phyloP scores from a whole-genome alignment of 2,888 invertebrate genomes.

The Heliothis peltigera region DNA sequence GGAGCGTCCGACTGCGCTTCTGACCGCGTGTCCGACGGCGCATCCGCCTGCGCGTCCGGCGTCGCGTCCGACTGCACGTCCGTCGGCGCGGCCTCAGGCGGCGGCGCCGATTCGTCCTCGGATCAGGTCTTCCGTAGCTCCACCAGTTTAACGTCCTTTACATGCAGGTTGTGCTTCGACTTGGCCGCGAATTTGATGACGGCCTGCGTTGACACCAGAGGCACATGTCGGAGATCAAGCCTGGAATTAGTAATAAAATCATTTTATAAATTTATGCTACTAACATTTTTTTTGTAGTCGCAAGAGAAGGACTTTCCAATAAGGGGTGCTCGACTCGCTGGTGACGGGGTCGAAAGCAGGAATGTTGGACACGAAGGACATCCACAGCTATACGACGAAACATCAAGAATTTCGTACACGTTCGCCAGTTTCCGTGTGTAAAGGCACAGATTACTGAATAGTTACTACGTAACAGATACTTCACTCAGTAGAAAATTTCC shows the following conservation, averaged over 20 bases:
- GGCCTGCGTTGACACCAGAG: conserved; percentile 94
- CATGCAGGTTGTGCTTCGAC: conserved; percentile 94
- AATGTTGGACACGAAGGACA: too few relatives aligned
- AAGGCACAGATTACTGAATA: too few relatives aligned
- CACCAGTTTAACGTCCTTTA: conserved; percentile 94
- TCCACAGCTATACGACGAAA: too few relatives aligned
- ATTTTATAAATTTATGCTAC: background rate
- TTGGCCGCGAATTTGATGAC: conserved; percentile 95
- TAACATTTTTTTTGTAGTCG: too few relatives aligned
- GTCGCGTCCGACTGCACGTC: conserved; percentile 10
- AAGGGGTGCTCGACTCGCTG: too few relatives aligned
- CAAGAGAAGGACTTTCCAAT: too few relatives aligned
- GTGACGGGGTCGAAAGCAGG: too few relatives aligned
- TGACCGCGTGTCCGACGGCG: too few relatives aligned
- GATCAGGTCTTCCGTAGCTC: conserved; percentile 90
- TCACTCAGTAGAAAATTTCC: too few relatives aligned
- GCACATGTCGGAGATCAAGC: conserved; percentile 94
- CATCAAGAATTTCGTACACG: too few relatives aligned
- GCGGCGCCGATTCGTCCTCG: conserved; percentile 55
- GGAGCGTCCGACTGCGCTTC: conserved; percentile 37
- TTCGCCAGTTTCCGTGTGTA: too few relatives aligned
- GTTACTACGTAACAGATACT: too few relatives aligned
- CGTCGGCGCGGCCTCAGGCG: conserved; percentile 23
- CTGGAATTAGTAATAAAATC: conserved; percentile 72
- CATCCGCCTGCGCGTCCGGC: background rate